Percentiles rank a stretch among this genome's conserved stretches.
Evolutionary conservation across 2,888 invertebrate species (phyloP).

Genomic region (Germaria angustata): DNA sequence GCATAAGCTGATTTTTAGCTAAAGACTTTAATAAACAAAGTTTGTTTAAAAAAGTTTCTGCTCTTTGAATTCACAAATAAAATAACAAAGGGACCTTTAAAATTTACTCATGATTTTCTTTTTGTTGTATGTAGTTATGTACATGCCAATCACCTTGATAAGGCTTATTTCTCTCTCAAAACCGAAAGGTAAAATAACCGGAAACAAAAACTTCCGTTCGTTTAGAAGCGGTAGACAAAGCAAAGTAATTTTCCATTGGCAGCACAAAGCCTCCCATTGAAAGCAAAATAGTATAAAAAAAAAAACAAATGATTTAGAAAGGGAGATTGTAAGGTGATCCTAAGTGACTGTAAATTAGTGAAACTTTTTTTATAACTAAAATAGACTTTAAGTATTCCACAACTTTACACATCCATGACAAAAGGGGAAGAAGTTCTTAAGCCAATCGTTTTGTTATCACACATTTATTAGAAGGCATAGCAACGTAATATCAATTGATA

Average conservation of each 20-base stretch:
- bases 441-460: too few relatives aligned
- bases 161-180: conserved; percentile 32
- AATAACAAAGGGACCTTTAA: not conserved
- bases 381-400: too few relatives aligned
- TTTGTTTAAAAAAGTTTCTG: not conserved
- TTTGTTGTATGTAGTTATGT: not conserved
- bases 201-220: conserved; percentile 43
- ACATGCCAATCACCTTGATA: conserved; percentile 30
- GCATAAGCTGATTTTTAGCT: not conserved
- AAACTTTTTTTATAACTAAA: too few relatives aligned
- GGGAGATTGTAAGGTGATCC: not conserved
- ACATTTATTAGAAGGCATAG: too few relatives aligned
- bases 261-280: not conserved
- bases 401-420: too few relatives aligned
- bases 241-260: conserved; percentile 16
- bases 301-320: not conserved
- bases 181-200: conserved; percentile 37
- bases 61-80: not conserved
- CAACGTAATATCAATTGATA: too few relatives aligned
- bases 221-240: conserved; percentile 9
- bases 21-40: not conserved
- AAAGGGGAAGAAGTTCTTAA: too few relatives aligned
- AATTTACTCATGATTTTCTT: not conserved
- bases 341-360: not conserved
- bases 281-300: not conserved